Base-by-base conservation (phyloP, 2,888 invertebrate species). In the Lycia hirtaria region DNA sequence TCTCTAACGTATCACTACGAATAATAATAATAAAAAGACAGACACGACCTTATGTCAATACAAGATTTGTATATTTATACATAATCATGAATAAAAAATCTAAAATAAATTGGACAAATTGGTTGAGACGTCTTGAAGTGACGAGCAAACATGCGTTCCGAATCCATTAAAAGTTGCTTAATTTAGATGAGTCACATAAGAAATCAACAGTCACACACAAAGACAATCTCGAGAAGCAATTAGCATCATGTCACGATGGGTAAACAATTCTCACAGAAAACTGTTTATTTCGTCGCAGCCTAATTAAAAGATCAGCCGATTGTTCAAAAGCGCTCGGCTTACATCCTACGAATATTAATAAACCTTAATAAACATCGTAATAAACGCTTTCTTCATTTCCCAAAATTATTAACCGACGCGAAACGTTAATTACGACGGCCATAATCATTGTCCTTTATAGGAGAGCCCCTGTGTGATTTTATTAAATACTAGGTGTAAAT, bases 1-100 rank as follows among this genome's bases (percentile, higher is more conserved):
- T 77, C 73, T 73, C 78, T 80, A 81, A 87, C 85, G 83, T 83
- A 85, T 81, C 73, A 75, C 79, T 76, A 45, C 75, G 73, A 80
- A 81, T 73, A 67, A 73, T 67, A 62, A 17, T 17, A 33, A 2
- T 37, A 14, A 33, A 2, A 19, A 14, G 67, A 67, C 32, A 74
- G 64, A 64, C 65, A 20, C 49, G 56, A 68, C 65, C 66, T 75
- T 71, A n/a, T n/a, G n/a, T n/a, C n/a, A n/a, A n/a, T n/a, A n/a
- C n/a, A n/a, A n/a, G n/a, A n/a, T n/a, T n/a, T n/a, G n/a, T n/a
- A n/a, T n/a, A n/a, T n/a, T n/a, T n/a, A n/a, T n/a, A n/a, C n/a
- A n/a, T n/a, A n/a, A n/a, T n/a, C n/a, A n/a, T n/a, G n/a, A n/a
- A n/a, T n/a, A n/a, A n/a, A n/a, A n/a, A n/a, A n/a, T n/a, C n/a